Evolutionary conservation across 2,797 vertebrate genomes (phyloP).

Genomic region (Chaenodraco wilsoni): DNA sequence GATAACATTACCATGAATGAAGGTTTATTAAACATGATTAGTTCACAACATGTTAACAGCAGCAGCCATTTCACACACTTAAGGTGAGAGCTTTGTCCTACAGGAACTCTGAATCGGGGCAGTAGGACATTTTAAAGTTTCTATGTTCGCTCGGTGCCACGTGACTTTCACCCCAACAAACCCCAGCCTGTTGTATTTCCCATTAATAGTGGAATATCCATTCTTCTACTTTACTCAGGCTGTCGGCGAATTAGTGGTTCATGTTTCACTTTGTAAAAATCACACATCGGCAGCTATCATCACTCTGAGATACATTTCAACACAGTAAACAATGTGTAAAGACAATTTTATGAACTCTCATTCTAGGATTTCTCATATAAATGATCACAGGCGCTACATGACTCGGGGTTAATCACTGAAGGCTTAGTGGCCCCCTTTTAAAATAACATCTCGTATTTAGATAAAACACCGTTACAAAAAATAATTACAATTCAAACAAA

Average conservation of each 20-base stretch:
- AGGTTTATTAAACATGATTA: constrained; percentile 58
- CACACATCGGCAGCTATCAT: constrained; percentile 9
- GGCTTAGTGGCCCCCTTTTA: constrained; percentile 30
- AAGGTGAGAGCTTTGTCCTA: not conserved
- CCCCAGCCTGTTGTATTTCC: not conserved
- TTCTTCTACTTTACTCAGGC: constrained; percentile 5
- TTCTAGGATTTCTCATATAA: constrained; percentile 16
- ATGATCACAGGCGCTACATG: constrained; percentile 17
- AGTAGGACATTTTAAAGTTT: constrained; percentile 4
- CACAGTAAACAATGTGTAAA: constrained; percentile 59
- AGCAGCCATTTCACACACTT: constrained; percentile 40
- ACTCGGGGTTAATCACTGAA: constrained; percentile 17
- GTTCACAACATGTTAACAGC: constrained; percentile 54
- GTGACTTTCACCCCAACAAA: not conserved
- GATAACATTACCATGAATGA: constrained; percentile 19
- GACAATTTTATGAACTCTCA: constrained; percentile 27
- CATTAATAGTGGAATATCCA: not conserved
- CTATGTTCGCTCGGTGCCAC: not conserved
- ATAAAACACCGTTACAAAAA: constrained; percentile 35
- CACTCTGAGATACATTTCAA: constrained; percentile 63
- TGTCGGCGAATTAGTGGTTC: constrained; percentile 5
- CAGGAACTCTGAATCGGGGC: constrained; percentile 27
- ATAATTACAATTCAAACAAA: constrained; percentile 40
- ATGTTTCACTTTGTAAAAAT: constrained; percentile 17
- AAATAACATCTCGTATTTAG: constrained; percentile 33